phyloP scores from a whole-genome alignment of 1,140 invertebrate species.

The Frieseomelitta varia region DNA sequence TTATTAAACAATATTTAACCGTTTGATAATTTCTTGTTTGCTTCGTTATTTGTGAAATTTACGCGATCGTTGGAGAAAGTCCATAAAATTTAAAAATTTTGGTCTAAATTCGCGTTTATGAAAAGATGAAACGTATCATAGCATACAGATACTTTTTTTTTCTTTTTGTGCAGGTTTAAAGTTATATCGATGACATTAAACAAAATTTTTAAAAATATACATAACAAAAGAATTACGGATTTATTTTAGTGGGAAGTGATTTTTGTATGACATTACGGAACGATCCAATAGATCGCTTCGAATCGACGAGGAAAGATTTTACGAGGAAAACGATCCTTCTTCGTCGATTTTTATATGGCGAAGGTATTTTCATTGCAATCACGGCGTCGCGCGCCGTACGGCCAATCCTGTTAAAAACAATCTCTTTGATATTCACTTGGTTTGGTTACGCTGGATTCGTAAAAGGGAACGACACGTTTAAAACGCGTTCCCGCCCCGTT shows the following conservation, averaged over 20 bases:
- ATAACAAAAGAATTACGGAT: no score
- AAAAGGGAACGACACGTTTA: slow-evolving; percentile 32
- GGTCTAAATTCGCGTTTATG: no score
- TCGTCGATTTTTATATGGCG: neutral
- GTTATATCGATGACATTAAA: no score
- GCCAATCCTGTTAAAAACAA: neutral
- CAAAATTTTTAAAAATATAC: no score
- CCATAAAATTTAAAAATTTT: no score
- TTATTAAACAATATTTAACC: neutral
- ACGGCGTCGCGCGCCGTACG: neutral
- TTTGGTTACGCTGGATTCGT: neutral
- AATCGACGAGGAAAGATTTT: neutral
- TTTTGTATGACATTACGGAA: neutral
- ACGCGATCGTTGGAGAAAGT: no score
- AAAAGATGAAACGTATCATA: no score
- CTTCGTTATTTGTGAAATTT: no score
- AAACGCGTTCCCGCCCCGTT: slow-evolving; percentile 21
- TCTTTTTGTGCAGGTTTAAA: no score
- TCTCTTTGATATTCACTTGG: slow-evolving; percentile 1
- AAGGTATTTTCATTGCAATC: neutral
- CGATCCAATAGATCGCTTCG: neutral
- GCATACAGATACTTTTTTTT: no score
- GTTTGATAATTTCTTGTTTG: no score
- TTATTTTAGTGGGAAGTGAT: no score
- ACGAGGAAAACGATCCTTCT: neutral